Conservation (phyloP, 2,113 vertebrate genomes). For the Pongo pygmaeus region DNA sequence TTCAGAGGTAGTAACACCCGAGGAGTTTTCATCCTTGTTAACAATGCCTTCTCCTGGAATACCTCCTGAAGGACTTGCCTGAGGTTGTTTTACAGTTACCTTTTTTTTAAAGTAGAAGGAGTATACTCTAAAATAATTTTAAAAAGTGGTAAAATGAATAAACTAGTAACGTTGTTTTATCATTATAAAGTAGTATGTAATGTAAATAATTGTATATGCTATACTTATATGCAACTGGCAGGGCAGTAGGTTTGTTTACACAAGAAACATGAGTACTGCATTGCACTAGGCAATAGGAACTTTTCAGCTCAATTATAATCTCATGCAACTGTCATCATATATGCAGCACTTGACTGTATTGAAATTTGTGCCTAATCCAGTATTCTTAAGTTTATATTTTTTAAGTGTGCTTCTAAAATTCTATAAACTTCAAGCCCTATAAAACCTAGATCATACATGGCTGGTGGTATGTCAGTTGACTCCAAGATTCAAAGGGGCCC, state of each 20-base stretch:
- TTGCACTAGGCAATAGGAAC: not conserved
- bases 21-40: not conserved
- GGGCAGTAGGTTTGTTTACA: not conserved
- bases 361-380: not conserved
- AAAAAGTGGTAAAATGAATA: not conserved
- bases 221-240: not conserved
- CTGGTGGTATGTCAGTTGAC: not conserved
- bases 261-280: not conserved
- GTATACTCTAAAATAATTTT: not conserved
- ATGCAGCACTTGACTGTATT: not conserved
- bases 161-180: not conserved
- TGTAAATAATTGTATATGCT: not conserved
- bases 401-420: not conserved
- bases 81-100: not conserved
- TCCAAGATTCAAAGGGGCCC: not conserved
- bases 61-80: not conserved
- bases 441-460: not conserved
- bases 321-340: not conserved
- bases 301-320: not conserved
- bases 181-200: not conserved
- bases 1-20: not conserved
- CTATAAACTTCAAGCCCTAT: not conserved
- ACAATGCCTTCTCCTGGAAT: not conserved
- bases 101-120: not conserved
- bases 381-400: not conserved